Percentiles rank a stretch among this genome's conserved stretches.
Evolutionary conservation across 1,140 invertebrate species (phyloP).

Genomic region (Lepeophtheirus salmonis): DNA sequence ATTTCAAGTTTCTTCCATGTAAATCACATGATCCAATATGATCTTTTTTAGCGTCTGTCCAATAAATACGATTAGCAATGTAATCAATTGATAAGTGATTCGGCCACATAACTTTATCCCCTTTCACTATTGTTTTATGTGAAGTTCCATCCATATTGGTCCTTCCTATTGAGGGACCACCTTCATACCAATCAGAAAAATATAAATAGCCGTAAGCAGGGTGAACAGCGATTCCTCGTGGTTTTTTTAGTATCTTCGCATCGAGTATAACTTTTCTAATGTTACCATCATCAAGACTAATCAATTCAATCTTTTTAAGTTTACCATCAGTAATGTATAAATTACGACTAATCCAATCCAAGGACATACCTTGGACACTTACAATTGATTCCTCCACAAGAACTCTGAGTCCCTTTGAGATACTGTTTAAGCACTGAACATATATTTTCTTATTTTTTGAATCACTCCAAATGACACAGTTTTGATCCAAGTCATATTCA

Average conservation of each 20-base stretch:
- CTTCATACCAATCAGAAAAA: slow-evolving; percentile 78
- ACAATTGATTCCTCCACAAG: slow-evolving; percentile 49
- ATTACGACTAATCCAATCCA: slow-evolving; percentile 81
- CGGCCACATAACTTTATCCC: slow-evolving; percentile 49
- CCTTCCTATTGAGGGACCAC: slow-evolving; percentile 52
- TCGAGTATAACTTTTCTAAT: slow-evolving; percentile 56
- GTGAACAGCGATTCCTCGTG: slow-evolving; percentile 69
- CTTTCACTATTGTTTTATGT: slow-evolving; percentile 30
- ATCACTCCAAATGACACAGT: slow-evolving; percentile 75
- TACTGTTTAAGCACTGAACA: slow-evolving; percentile 24
- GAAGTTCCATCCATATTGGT: slow-evolving; percentile 65
- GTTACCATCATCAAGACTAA: slow-evolving; percentile 48
- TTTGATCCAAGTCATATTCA: slow-evolving; percentile 64
- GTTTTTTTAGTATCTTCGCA: slow-evolving; percentile 48
- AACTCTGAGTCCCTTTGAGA: slow-evolving; percentile 35
- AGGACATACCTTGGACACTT: slow-evolving; percentile 74
- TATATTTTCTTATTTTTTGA: slow-evolving; percentile 55
- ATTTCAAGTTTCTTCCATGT: slow-evolving; percentile 53
- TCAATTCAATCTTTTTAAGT: slow-evolving; percentile 45
- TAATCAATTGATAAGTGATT: slow-evolving; percentile 70
- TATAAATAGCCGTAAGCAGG: slow-evolving; percentile 63
- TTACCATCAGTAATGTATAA: slow-evolving; percentile 75
- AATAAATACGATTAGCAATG: slow-evolving; percentile 58
- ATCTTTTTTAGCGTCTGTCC: slow-evolving; percentile 64
- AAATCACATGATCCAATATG: slow-evolving; percentile 66